Conservation (phyloP, 2,888 invertebrate species). For the Agrotis segetum region DNA sequence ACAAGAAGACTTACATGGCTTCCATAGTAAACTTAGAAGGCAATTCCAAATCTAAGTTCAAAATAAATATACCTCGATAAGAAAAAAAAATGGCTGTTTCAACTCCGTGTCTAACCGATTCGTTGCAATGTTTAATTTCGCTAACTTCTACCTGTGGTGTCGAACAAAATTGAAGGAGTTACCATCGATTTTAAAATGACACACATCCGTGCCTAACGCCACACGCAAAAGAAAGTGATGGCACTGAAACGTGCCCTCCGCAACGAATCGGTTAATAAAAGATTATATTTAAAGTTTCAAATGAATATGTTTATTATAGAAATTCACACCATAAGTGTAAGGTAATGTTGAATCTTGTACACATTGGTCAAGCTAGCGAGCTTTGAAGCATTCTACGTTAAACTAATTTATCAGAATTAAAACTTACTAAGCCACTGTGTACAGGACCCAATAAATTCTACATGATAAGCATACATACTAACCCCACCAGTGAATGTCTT, state of each 20-base stretch:
- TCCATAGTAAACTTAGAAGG: slow-evolving; percentile 9
- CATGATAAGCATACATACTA: slow-evolving; percentile 51
- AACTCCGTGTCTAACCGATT: no score
- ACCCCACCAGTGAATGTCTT: slow-evolving; percentile 62
- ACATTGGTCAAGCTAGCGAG: slow-evolving; percentile 28
- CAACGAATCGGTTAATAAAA: no score
- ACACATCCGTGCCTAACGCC: no score
- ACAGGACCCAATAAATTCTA: slow-evolving; percentile 28
- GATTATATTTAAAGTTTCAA: no score
- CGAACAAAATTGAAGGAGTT: no score
- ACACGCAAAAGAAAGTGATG: no score
- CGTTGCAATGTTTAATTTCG: no score
- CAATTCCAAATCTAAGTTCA: slow-evolving; percentile 20
- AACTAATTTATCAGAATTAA: neutral
- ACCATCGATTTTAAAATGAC: no score
- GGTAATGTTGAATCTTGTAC: slow-evolving; percentile 27
- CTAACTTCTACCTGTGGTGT: no score
- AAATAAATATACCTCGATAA: slow-evolving; percentile 21
- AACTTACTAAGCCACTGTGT: slow-evolving; percentile 26
- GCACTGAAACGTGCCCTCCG: no score
- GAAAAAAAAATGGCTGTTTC: neutral
- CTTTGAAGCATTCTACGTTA: neutral
- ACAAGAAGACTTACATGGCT: neutral
- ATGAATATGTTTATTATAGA: slow-evolving; percentile 35
- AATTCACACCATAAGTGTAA: slow-evolving; percentile 40